Percentiles rank a stretch among this genome's conserved stretches.
Conservation (phyloP, 53 echinoderm and acorn worm species). For the Hippasteria phrygiana region DNA sequence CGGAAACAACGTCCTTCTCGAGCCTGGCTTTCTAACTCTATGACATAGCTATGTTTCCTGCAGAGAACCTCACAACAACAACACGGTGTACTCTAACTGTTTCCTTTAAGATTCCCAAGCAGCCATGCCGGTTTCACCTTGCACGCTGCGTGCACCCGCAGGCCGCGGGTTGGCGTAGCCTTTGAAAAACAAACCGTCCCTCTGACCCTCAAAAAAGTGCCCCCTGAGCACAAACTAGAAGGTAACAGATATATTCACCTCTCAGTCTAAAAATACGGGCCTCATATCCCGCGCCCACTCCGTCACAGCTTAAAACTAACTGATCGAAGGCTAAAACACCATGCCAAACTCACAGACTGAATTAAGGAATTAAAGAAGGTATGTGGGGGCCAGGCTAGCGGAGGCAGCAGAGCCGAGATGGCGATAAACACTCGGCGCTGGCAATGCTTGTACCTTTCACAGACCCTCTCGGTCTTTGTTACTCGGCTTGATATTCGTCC, state of each 20-base stretch:
- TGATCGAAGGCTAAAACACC: background rate
- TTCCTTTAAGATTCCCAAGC: background rate
- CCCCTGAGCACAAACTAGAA: constrained; percentile 22
- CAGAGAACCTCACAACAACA: constrained; percentile 16
- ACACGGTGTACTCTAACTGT: background rate
- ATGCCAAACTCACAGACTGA: background rate
- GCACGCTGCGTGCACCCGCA: background rate
- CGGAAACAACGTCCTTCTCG: background rate
- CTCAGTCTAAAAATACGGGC: constrained; percentile 11
- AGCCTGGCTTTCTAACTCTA: background rate
- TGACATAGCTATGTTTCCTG: background rate
- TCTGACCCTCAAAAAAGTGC: constrained; percentile 45
- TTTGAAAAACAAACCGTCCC: background rate
- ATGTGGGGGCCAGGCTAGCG: background rate
- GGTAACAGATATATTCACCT: constrained; percentile 30
- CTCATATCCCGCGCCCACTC: background rate
- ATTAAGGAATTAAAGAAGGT: background rate
- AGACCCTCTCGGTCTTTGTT: constrained; percentile 11
- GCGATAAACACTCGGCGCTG: constrained; percentile 26
- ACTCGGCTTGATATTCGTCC: constrained; percentile 38
- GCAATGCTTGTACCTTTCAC: background rate
- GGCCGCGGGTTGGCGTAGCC: background rate
- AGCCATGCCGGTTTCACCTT: constrained; percentile 13
- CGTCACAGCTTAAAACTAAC: constrained; percentile 23
- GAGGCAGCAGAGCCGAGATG: constrained; percentile 18